Conservation (phyloP, 37 sponge, comb jelly and placozoan genomes). For the Aphrocallistes beatrix region DNA sequence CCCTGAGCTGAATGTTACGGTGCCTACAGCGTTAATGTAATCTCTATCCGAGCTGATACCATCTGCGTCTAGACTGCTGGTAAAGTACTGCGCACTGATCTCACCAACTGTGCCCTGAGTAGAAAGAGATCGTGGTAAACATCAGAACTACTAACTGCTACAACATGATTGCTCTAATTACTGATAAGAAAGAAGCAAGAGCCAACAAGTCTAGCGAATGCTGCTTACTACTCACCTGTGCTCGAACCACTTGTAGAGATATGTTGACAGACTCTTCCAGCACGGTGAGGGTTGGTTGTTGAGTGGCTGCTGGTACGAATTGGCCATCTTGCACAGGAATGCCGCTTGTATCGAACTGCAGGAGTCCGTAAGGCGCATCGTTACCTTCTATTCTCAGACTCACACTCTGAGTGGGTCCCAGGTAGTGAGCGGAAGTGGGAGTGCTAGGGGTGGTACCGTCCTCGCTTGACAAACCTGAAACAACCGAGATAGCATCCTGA, state of each 20-base stretch:
- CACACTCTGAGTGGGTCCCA: neutral
- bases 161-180: too few species aligned
- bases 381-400: neutral
- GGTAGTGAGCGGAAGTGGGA: neutral
- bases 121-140: too few species aligned
- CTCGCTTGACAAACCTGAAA: neutral
- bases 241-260: constrained; percentile 53
- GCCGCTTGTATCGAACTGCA: constrained; percentile 29
- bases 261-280: constrained; percentile 41
- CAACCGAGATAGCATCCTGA: too few species aligned
- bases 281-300: constrained; percentile 26
- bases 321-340: constrained; percentile 22
- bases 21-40: constrained; percentile 45
- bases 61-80: constrained; percentile 45
- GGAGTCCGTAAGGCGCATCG: constrained; percentile 21
- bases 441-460: neutral
- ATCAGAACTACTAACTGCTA: too few species aligned
- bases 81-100: constrained; percentile 48
- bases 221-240: constrained; percentile 23
- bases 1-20: constrained; percentile 35
- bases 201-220: too few species aligned
- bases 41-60: constrained; percentile 30
- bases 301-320: constrained; percentile 33
- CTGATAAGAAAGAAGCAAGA: too few species aligned
- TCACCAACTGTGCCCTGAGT: constrained; percentile 52